A percentile compares a stretch with the other conserved stretches of the same genome.
Evolutionary conservation across 2,888 invertebrate species (phyloP).

Genomic region (Venustoraphidia nigricollis): DNA sequence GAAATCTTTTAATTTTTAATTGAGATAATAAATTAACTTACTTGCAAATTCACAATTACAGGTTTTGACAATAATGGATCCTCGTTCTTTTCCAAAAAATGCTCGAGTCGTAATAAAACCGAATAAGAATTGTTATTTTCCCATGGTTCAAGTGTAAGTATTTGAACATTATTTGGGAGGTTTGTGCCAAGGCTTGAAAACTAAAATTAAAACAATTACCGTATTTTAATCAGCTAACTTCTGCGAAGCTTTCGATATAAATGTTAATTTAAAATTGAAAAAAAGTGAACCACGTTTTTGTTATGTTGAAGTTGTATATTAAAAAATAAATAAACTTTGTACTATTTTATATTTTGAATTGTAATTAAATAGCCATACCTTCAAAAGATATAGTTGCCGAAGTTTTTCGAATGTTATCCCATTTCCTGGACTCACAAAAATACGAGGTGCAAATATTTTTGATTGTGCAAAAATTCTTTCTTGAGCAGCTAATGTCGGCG

Average conservation of each 20-base stretch:
- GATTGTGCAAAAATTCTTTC: constrained; percentile 28
- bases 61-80: constrained; percentile 34
- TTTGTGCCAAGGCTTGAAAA: constrained; percentile 29
- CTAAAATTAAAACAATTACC: constrained; percentile 18
- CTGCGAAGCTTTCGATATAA: too few relatives aligned
- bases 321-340: too few relatives aligned
- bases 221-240: neutral
- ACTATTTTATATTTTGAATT: too few relatives aligned
- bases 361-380: too few relatives aligned
- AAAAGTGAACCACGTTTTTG: too few relatives aligned
- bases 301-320: too few relatives aligned
- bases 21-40: constrained; percentile 13
- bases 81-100: constrained; percentile 52
- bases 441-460: constrained; percentile 22
- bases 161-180: constrained; percentile 46
- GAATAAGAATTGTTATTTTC: constrained; percentile 20
- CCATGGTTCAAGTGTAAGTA: constrained; percentile 61
- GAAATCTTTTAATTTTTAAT: neutral
- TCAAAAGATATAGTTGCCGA: too few relatives aligned
- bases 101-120: constrained; percentile 39
- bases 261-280: too few relatives aligned
- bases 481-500: constrained; percentile 17
- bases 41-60: constrained; percentile 38
- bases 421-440: constrained; percentile 7
- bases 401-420: neutral